Conservation (phyloP, 2,113 vertebrate genomes). For the Zeus faber region DNA sequence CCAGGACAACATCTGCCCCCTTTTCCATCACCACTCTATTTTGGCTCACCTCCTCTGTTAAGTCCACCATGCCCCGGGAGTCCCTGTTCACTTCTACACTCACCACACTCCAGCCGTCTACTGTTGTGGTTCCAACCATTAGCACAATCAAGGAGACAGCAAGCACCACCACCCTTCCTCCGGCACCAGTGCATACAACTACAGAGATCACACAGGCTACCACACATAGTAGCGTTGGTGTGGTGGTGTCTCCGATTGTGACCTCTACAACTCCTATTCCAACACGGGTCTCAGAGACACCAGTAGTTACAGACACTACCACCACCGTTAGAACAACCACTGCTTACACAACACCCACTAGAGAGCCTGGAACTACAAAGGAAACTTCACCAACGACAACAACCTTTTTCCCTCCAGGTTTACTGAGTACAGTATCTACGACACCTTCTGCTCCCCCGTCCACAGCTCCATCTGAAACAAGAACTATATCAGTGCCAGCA, state of each 20-base stretch:
- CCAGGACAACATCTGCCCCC: conserved; percentile 39
- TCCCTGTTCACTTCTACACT: conserved; percentile 20
- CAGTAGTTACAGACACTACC: conserved; percentile 33
- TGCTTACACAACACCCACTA: conserved; percentile 27
- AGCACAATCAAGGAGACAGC: conserved; percentile 17
- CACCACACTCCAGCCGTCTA: neutral
- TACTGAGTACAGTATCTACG: conserved; percentile 37
- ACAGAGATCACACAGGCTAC: conserved; percentile 33
- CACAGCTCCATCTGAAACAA: conserved; percentile 27
- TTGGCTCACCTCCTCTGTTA: conserved; percentile 32
- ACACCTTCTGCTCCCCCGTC: conserved; percentile 16
- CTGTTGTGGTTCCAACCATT: conserved; percentile 14
- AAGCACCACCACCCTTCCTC: conserved; percentile 26
- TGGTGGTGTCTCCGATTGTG: conserved; percentile 11
- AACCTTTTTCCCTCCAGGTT: conserved; percentile 18
- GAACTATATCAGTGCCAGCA: conserved; percentile 17
- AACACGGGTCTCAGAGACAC: conserved; percentile 21
- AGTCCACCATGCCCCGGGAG: conserved; percentile 6
- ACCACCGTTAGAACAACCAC: conserved; percentile 23
- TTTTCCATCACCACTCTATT: conserved; percentile 38
- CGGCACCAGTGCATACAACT: conserved; percentile 14
- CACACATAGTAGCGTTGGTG: conserved; percentile 36
- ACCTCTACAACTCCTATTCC: conserved; percentile 21
- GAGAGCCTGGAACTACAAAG: conserved; percentile 29
- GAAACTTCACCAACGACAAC: conserved; percentile 22